Conservation (phyloP, 1,140 invertebrate species). For the Gonioctena quinquepunctata region DNA sequence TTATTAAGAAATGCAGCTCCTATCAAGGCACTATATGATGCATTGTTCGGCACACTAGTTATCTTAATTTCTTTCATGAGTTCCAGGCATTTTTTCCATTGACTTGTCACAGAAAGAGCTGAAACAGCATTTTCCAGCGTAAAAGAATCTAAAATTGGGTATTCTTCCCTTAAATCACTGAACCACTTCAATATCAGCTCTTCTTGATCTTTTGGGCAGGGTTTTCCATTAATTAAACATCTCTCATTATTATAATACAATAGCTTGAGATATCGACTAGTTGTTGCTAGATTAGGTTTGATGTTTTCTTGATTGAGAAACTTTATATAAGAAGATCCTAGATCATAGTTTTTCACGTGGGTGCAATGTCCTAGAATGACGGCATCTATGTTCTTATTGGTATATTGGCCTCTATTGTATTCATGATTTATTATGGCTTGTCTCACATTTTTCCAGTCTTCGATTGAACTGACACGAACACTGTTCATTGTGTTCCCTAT, state of each 20-base stretch:
- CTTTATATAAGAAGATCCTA: constrained; percentile 62
- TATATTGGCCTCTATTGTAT: constrained; percentile 48
- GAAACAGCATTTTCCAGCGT: constrained; percentile 63
- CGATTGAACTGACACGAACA: not conserved
- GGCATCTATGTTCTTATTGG: constrained; percentile 61
- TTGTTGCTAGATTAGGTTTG: constrained; percentile 59
- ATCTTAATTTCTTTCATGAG: constrained; percentile 64
- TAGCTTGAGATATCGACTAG: constrained; percentile 61
- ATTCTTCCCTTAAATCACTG: constrained; percentile 59
- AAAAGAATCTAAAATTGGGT: constrained; percentile 61
- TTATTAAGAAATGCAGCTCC: constrained; percentile 61
- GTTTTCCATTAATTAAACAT: constrained; percentile 4
- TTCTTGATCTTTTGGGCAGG: constrained; percentile 19
- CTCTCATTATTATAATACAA: constrained; percentile 54
- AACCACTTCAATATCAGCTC: constrained; percentile 35
- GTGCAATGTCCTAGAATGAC: constrained; percentile 35
- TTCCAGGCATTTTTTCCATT: constrained; percentile 65
- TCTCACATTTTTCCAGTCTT: constrained; percentile 44
- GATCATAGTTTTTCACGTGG: constrained; percentile 48
- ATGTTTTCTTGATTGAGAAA: constrained; percentile 58
- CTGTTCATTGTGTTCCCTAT: not conserved
- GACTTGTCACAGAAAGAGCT: constrained; percentile 64
- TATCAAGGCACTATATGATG: constrained; percentile 58
- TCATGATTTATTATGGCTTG: constrained; percentile 27
- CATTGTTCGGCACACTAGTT: constrained; percentile 46